Evolutionary conservation across 2,797 vertebrate species (phyloP).

Genomic region (Dryobates pubescens): DNA sequence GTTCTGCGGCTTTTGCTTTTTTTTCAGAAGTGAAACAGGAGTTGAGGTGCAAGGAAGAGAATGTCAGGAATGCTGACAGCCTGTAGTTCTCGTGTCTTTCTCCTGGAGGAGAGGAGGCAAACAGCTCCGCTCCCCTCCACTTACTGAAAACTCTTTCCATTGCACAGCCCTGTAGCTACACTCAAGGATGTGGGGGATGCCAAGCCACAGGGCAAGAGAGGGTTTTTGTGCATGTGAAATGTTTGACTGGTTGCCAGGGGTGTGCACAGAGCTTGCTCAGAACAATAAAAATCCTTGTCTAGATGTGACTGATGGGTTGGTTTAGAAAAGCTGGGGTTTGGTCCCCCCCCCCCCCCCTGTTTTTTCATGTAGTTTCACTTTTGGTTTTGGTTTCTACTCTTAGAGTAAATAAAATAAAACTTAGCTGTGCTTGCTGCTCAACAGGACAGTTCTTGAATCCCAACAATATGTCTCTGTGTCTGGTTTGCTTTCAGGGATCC

Average conservation of each 20-base stretch:
- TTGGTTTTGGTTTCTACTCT: slow-evolving; percentile 17
- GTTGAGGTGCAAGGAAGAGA: slow-evolving; percentile 44
- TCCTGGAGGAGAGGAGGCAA: slow-evolving; percentile 26
- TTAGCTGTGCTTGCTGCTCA: neutral
- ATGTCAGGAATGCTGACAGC: slow-evolving; percentile 70
- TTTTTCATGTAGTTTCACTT: neutral
- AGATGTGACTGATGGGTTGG: rapidly evolving
- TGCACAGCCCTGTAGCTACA: neutral
- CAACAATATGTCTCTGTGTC: neutral
- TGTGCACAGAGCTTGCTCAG: neutral
- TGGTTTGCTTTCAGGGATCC: neutral
- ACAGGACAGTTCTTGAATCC: neutral
- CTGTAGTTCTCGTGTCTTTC: slow-evolving; percentile 32
- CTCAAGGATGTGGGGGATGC: neutral
- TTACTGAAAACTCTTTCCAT: neutral
- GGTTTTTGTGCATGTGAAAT: neutral
- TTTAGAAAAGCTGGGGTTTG: neutral
- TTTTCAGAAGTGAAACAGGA: neutral
- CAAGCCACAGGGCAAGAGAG: neutral
- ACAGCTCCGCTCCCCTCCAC: neutral
- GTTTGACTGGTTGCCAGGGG: neutral
- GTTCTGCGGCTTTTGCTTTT: neutral
- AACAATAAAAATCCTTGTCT: neutral
- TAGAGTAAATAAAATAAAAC: neutral
- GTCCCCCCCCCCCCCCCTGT: rapidly evolving